phyloP scores from a whole-genome alignment of 2,888 invertebrate species.

The Lottia scabra region DNA sequence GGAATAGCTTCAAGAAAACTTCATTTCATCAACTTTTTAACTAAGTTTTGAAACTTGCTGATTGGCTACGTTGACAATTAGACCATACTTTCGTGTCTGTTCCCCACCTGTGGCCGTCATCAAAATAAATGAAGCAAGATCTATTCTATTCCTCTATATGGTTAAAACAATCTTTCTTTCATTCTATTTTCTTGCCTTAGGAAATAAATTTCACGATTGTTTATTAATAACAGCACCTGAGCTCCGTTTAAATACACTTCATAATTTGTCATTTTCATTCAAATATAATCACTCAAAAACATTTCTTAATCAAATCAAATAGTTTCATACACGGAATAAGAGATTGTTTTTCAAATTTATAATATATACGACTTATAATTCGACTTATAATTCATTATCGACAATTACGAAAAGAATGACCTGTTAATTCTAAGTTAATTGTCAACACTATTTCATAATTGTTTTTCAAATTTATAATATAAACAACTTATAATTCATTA shows the following conservation, averaged over 20 bases:
- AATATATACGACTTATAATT: no score
- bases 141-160: background rate
- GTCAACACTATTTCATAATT: no score
- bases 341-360: no score
- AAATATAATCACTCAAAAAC: no score
- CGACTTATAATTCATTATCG: no score
- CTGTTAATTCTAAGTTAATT: no score
- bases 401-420: no score
- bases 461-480: no score
- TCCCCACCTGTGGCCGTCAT: background rate
- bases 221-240: background rate
- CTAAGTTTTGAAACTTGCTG: constrained; percentile 6
- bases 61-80: background rate
- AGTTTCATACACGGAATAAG: no score
- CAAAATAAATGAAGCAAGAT: background rate
- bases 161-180: background rate
- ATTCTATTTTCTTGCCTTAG: background rate
- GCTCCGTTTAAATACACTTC: background rate
- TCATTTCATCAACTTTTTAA: constrained; percentile 4
- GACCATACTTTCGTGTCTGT: background rate
- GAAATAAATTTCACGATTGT: background rate
- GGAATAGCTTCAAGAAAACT: background rate
- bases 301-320: no score
- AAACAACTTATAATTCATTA: no score
- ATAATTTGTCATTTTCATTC: no score